These are phyloP conservation scores for Alitta virens DNA, from an alignment of 2,888 invertebrate genomes.

Conservation along the genomic window DNA sequence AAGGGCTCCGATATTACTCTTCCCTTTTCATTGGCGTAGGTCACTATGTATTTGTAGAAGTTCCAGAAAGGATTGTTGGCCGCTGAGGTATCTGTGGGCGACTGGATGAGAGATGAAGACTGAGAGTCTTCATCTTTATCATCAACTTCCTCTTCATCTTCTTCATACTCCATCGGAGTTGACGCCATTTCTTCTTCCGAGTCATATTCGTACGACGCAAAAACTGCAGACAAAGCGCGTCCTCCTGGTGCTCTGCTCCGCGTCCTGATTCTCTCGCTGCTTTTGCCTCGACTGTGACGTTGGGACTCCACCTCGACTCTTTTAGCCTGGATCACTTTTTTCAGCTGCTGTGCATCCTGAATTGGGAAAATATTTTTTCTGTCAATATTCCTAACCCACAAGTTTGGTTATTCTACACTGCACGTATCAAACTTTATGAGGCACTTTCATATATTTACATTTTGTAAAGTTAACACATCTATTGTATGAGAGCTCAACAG, in stretches of 20 bases:
- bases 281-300: background rate
- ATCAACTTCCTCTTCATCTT: background rate
- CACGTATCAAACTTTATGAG: too few relatives aligned
- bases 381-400: too few relatives aligned
- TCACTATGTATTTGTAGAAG: constrained; percentile 76
- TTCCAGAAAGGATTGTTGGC: constrained; percentile 67
- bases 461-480: too few relatives aligned
- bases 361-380: too few relatives aligned
- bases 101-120: background rate
- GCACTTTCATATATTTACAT: too few relatives aligned
- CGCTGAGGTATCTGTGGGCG: background rate
- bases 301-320: constrained; percentile 41
- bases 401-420: too few relatives aligned
- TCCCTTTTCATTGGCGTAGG: constrained; percentile 61
- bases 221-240: constrained; percentile 3
- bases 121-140: background rate
- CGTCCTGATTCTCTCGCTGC: background rate
- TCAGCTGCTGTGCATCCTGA: constrained; percentile 80
- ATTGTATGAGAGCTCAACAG: background rate
- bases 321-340: constrained; percentile 67
- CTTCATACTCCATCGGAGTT: constrained; percentile 6
- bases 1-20: constrained; percentile 86
- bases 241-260: background rate
- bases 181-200: constrained; percentile 18
- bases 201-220: constrained; percentile 16